A percentile compares a stretch with the other conserved stretches of the same genome.
Evolutionary conservation across 2,797 vertebrate species (phyloP).

Genomic region (Mus spretus): DNA sequence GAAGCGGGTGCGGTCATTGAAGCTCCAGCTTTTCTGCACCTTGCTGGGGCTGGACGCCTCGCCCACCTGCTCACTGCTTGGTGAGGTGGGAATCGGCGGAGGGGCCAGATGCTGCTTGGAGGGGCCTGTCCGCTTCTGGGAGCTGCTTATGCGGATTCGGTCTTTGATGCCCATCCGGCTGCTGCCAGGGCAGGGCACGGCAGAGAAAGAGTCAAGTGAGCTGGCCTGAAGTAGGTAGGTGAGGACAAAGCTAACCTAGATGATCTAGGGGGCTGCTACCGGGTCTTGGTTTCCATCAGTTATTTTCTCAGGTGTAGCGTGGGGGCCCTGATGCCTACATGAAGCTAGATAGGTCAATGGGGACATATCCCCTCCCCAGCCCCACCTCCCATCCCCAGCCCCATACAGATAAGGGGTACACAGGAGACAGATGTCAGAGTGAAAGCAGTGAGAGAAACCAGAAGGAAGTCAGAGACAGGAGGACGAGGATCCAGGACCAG

Average conservation of each 20-base stretch:
- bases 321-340: slow-evolving; percentile 30
- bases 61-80: slow-evolving; percentile 93
- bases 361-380: neutral
- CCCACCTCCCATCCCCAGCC: slow-evolving; percentile 13
- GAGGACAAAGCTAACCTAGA: slow-evolving; percentile 43
- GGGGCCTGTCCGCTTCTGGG: slow-evolving; percentile 92
- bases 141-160: slow-evolving; percentile 95
- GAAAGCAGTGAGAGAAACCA: slow-evolving; percentile 67
- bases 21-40: slow-evolving; percentile 99
- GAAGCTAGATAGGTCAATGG: slow-evolving; percentile 16
- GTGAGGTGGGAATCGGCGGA: slow-evolving; percentile 90
- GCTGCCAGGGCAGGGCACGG: slow-evolving; percentile 80
- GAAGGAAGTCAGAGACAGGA: slow-evolving; percentile 68
- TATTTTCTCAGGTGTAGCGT: neutral
- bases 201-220: slow-evolving; percentile 78
- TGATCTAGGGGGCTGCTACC: slow-evolving; percentile 45
- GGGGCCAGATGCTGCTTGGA: slow-evolving; percentile 92
- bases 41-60: slow-evolving; percentile 95
- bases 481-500: slow-evolving; percentile 52
- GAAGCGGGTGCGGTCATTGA: slow-evolving; percentile 97
- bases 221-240: fast-evolving
- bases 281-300: slow-evolving; percentile 45
- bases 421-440: slow-evolving; percentile 79
- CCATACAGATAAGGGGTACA: slow-evolving; percentile 75
- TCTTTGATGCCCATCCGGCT: slow-evolving; percentile 96